phyloP scores from a whole-genome alignment of 2,113 vertebrate genomes.

The Scortum barcoo region DNA sequence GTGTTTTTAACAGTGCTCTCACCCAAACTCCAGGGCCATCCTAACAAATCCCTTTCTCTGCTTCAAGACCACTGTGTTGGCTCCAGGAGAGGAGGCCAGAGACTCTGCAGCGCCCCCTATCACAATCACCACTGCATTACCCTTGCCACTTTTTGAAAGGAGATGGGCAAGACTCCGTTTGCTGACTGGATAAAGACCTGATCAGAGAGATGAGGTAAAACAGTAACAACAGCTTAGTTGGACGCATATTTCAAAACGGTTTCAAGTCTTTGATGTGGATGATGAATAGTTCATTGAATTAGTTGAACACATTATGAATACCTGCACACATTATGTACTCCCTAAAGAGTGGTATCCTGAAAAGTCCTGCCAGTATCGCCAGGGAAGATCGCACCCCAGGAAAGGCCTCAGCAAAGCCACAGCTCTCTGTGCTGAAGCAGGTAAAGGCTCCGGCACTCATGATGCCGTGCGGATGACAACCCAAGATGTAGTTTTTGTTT shows the following conservation, averaged over 20 bases:
- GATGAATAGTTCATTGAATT: background rate
- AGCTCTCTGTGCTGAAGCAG: conserved; percentile 82
- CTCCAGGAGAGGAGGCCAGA: conserved; percentile 76
- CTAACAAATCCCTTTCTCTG: conserved; percentile 86
- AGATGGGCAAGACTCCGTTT: conserved; percentile 81
- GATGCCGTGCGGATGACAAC: conserved; percentile 88
- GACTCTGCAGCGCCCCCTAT: conserved; percentile 87
- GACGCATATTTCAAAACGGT: too few relatives aligned
- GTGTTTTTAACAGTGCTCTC: conserved; percentile 43
- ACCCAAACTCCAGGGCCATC: conserved; percentile 86
- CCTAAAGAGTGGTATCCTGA: conserved; percentile 81
- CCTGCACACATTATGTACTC: conserved; percentile 84
- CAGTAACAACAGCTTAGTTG: background rate
- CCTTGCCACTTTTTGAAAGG: conserved; percentile 79
- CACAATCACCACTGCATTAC: conserved; percentile 86
- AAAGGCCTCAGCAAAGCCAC: conserved; percentile 76
- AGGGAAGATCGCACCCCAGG: conserved; percentile 76
- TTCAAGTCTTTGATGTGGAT: background rate
- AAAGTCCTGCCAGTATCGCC: conserved; percentile 74
- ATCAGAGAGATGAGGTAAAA: conserved; percentile 40
- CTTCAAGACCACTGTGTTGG: conserved; percentile 78
- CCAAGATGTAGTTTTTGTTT: conserved; percentile 86
- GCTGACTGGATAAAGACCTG: conserved; percentile 84
- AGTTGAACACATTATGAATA: conserved; percentile 50
- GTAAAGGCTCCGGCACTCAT: conserved; percentile 75